phyloP scores from a whole-genome alignment of 2,113 vertebrate genomes.

The Calidris pygmaea region DNA sequence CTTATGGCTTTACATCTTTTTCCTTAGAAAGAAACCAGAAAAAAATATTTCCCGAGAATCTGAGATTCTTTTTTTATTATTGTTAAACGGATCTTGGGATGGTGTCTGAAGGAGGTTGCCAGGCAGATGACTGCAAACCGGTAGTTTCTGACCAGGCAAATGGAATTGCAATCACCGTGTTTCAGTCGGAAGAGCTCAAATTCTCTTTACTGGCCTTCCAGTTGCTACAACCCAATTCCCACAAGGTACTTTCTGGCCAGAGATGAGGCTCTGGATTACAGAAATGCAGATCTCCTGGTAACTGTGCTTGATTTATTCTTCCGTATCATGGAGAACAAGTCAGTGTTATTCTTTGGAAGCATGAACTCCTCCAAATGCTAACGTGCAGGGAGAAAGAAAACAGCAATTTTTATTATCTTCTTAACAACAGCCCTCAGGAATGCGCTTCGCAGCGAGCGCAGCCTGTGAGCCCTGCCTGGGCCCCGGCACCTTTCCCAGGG shows the following conservation, averaged over 20 bases:
- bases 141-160: background rate
- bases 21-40: background rate
- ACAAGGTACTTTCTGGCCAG: background rate
- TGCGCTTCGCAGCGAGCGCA: background rate
- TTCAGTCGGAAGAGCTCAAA: background rate
- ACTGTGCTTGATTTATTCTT: background rate
- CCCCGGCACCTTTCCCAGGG: background rate
- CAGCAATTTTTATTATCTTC: background rate
- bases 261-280: background rate
- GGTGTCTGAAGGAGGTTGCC: background rate
- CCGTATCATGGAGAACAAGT: rapidly evolving
- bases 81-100: background rate
- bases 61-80: background rate
- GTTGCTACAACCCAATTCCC: background rate
- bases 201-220: background rate
- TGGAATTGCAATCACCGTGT: background rate
- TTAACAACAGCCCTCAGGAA: background rate
- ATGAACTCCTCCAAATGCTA: background rate
- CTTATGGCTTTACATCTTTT: background rate
- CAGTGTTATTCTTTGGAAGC: background rate
- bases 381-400: background rate
- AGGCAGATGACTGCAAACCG: background rate
- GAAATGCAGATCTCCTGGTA: background rate
- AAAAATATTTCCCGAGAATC: background rate
- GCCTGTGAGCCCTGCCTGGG: background rate